phyloP scores from a whole-genome alignment of 35 echinoderm and acorn worm genomes.

The Ophioderma brevispina region DNA sequence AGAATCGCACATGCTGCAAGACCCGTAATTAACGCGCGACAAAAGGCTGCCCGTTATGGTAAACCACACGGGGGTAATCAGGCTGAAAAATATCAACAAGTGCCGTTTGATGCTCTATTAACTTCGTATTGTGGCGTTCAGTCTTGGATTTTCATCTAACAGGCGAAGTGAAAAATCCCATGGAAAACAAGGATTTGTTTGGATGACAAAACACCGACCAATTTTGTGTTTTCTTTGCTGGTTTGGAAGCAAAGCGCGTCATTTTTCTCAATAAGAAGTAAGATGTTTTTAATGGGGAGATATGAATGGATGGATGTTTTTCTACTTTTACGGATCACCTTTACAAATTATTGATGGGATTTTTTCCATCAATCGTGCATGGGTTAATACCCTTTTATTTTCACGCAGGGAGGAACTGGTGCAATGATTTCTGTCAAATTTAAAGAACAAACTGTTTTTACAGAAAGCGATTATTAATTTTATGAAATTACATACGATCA shows the following conservation, averaged over 20 bases:
- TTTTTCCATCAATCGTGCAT: too few relatives aligned
- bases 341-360: too few relatives aligned
- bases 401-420: too few relatives aligned
- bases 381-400: too few relatives aligned
- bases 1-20: background rate
- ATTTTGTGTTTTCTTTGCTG: background rate
- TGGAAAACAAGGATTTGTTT: background rate
- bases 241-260: background rate
- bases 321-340: background rate
- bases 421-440: too few relatives aligned
- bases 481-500: too few relatives aligned
- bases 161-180: background rate
- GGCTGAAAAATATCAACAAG: conserved; percentile 4
- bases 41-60: background rate
- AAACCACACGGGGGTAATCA: background rate
- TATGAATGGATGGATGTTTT: background rate
- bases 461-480: too few relatives aligned
- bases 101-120: background rate
- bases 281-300: background rate
- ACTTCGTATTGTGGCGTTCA: background rate
- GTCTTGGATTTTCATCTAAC: background rate
- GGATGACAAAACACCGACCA: background rate
- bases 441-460: too few relatives aligned
- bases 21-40: too few relatives aligned
- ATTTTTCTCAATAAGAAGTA: background rate